A percentile compares a stretch with the other conserved stretches of the same genome.
These are phyloP conservation scores for Clostera curtula DNA, from an alignment of 2,888 invertebrate species.

Conservation along the genomic window DNA sequence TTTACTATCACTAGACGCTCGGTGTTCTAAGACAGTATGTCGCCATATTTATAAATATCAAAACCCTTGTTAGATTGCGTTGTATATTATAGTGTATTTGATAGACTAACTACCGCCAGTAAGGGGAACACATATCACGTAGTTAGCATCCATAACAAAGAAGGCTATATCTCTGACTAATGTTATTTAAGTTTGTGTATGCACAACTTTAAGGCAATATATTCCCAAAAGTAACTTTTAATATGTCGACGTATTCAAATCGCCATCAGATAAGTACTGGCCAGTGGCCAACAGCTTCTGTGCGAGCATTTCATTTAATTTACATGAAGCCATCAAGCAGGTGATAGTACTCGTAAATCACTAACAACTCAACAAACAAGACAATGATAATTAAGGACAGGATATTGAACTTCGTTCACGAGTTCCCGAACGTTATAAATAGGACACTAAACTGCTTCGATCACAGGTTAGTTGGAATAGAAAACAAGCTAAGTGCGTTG, in stretches of 20 bases:
- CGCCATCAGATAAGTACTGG: constrained; percentile 27
- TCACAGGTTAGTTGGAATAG: too few relatives aligned
- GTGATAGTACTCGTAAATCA: constrained; percentile 35
- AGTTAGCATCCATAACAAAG: too few relatives aligned
- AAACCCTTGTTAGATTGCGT: too few relatives aligned
- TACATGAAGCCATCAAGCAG: constrained; percentile 34
- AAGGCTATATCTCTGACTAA: too few relatives aligned
- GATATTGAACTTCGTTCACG: constrained; percentile 24
- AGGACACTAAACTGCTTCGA: too few relatives aligned
- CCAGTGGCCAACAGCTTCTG: constrained; percentile 23
- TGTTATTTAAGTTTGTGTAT: too few relatives aligned
- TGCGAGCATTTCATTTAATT: constrained; percentile 32
- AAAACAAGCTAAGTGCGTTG: constrained; percentile 14
- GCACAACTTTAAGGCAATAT: constrained; percentile 2
- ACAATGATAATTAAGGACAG: constrained; percentile 17
- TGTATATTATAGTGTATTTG: too few relatives aligned
- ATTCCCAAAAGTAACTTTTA: constrained; percentile 12
- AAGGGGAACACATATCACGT: too few relatives aligned
- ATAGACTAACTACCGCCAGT: too few relatives aligned
- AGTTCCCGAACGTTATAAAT: constrained; percentile 13
- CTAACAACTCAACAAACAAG: constrained; percentile 20
- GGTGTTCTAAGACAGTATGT: too few relatives aligned
- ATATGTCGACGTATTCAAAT: constrained; percentile 27
- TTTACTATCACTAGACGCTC: too few relatives aligned
- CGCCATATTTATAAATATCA: too few relatives aligned